These are phyloP conservation scores for Drosophila diplacantha DNA, from an alignment of 2,888 invertebrate genomes.

Conservation along the genomic window DNA sequence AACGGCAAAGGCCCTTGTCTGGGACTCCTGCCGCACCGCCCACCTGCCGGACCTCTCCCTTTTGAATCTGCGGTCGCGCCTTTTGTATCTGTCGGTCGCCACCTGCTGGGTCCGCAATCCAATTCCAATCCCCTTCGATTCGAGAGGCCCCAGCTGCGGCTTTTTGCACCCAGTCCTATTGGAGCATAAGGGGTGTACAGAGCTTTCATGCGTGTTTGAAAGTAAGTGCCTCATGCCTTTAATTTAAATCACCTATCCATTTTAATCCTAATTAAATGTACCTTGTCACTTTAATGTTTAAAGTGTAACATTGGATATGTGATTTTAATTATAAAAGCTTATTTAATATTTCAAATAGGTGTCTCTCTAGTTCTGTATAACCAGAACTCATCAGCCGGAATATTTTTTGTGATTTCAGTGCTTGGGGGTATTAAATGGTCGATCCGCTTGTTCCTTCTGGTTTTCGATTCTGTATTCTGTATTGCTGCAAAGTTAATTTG, in stretches of 20 bases:
- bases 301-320: background rate
- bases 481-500: constrained; percentile 68
- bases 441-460: background rate
- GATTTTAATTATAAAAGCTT: no score
- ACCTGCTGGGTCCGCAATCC: constrained; percentile 56
- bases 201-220: background rate
- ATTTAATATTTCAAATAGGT: background rate
- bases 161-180: constrained; percentile 13
- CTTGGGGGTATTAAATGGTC: background rate
- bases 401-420: background rate
- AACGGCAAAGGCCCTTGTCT: constrained; percentile 31
- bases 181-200: background rate
- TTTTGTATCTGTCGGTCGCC: constrained; percentile 47
- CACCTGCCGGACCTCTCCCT: constrained; percentile 1
- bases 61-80: constrained; percentile 51
- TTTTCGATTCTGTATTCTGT: constrained; percentile 56
- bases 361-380: background rate
- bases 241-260: no score
- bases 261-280: background rate
- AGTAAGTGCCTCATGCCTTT: no score
- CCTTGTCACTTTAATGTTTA: background rate
- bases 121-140: constrained; percentile 15
- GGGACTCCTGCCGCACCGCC: constrained; percentile 10
- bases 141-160: constrained; percentile 41
- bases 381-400: background rate